phyloP scores from a whole-genome alignment of 2,113 vertebrate species.

The Conger conger region DNA sequence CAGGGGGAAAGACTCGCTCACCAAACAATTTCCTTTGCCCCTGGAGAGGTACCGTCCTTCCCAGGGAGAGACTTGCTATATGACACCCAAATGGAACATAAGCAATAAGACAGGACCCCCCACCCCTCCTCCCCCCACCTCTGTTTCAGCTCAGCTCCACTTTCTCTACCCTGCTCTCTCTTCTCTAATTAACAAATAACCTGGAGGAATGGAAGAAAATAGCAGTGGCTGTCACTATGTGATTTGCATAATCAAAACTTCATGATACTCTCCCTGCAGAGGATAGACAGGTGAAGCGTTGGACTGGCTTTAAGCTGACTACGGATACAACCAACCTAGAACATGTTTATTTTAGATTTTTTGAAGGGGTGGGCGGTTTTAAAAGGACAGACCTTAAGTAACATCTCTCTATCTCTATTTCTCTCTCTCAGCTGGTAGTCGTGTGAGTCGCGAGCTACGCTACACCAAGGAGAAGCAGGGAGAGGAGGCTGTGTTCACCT shows the following conservation, averaged over 20 bases:
- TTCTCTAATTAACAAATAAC: background rate
- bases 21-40: background rate
- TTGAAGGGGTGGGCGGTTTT: background rate
- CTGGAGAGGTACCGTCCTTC: background rate
- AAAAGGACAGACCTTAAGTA: background rate
- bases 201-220: background rate
- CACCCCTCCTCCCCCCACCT: background rate
- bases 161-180: background rate
- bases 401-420: constrained; percentile 24
- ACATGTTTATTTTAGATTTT: background rate
- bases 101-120: background rate
- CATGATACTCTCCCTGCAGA: background rate
- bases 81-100: background rate
- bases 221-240: background rate
- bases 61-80: background rate
- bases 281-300: background rate
- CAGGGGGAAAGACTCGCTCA: constrained; percentile 3
- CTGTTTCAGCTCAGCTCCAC: background rate
- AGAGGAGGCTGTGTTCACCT: constrained; percentile 91
- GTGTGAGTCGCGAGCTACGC: constrained; percentile 89
- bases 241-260: background rate
- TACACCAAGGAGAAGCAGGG: constrained; percentile 98
- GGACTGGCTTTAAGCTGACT: background rate
- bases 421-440: constrained; percentile 80
- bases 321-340: background rate